Conservation (phyloP, 2,888 invertebrate genomes). For the Ditula angustiorana region DNA sequence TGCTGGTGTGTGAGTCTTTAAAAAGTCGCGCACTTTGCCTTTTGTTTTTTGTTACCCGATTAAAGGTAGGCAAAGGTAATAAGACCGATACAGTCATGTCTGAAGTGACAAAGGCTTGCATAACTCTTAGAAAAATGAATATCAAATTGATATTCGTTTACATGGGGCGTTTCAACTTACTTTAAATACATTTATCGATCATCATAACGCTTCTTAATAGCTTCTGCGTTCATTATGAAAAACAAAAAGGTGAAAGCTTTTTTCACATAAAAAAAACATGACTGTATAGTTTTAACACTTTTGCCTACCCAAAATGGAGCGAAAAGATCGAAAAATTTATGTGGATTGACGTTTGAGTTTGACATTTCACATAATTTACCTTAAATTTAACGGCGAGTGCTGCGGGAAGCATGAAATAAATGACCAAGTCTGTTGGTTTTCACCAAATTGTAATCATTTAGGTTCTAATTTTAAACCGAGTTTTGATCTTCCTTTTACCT, state of each 20-base stretch:
- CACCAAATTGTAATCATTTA: neutral
- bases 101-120: too few species aligned
- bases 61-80: neutral
- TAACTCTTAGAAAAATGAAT: too few species aligned
- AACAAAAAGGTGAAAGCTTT: too few species aligned
- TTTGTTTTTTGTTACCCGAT: neutral
- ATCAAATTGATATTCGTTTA: too few species aligned
- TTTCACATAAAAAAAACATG: too few species aligned
- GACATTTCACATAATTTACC: neutral
- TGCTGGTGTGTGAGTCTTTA: neutral
- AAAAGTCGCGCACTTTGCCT: conserved; percentile 3
- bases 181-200: too few species aligned
- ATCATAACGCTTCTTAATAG: too few species aligned
- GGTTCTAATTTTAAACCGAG: neutral
- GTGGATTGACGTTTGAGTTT: neutral
- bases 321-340: too few species aligned
- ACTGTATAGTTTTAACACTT: too few species aligned
- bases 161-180: too few species aligned
- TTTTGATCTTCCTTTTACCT: neutral
- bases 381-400: neutral
- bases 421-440: neutral
- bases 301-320: too few species aligned
- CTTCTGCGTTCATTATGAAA: too few species aligned
- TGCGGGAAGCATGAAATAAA: neutral
- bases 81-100: neutral